Base-by-base conservation (phyloP, 2,113 vertebrate genomes). In the Nipponia nippon region DNA sequence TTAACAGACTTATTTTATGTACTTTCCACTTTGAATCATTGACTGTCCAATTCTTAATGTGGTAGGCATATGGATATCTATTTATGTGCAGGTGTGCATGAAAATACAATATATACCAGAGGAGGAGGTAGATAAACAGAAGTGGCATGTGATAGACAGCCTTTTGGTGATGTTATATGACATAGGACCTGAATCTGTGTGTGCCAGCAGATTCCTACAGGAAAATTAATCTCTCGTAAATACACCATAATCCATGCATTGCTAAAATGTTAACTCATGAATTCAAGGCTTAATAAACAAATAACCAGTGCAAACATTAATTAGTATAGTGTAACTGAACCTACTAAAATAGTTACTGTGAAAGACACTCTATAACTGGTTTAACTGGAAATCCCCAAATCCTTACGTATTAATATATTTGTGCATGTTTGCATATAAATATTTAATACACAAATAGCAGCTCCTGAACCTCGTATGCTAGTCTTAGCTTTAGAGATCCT, bases 31-130 rank as follows among this genome's bases (percentile, higher is more conserved):
- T 79, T 23, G 21, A 85, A 79, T 56, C 9, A 62, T 1, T n/a
- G 53, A 55, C 38, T 82, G 25, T 46, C 20, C 50, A 80, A 0
- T 70, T 89, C 53, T 62, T 83, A 70, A 85, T 26, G 36, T 55
- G 56, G 25, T 59, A 71, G 34, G 47, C 55, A 80, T 77, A 55
- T 36, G 36, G 62, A 20, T 91, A 95, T 81, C 66, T 95, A 97
- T 96, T 97, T 97, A 97, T 94, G 96, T 97, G 96, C 96, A 94
- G 71, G 84, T 95, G 95, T 94, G 93, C n/a, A 81, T 85, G 78
- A 77, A 80, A 77, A 95, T 46, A 77, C 56, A 94, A 65, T 47
- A 93, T 58, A 77, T 87, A 67, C 65, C 42, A 90, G 87, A 94
- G 89, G 90, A 79, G 38, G 38, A 91, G 61, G 40, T 13, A 90